Percentiles rank a stretch among this genome's conserved stretches.
phyloP scores from a whole-genome alignment of 1,140 invertebrate genomes.

The Dolichoris vasculosae region DNA sequence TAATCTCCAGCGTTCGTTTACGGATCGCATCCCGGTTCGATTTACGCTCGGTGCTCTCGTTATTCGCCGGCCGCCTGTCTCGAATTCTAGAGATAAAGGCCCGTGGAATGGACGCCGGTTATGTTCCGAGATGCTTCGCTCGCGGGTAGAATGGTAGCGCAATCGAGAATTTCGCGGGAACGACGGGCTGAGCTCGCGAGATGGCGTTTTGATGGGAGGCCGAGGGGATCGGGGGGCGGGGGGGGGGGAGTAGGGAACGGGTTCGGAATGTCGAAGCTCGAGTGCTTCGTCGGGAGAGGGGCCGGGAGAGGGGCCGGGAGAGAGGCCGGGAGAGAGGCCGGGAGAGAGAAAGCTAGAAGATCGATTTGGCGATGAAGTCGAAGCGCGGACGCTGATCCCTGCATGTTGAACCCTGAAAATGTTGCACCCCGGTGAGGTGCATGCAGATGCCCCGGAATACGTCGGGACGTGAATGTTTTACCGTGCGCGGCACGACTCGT shows the following conservation, averaged over 20 bases:
- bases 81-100: constrained; percentile 24
- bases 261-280: background rate
- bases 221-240: background rate
- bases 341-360: background rate
- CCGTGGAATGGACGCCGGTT: constrained; percentile 17
- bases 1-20: constrained; percentile 50
- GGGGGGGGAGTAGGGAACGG: background rate
- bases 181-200: background rate
- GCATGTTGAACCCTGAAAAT: too few relatives aligned
- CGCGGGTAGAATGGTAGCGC: too few relatives aligned
- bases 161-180: constrained; percentile 7
- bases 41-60: constrained; percentile 6
- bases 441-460: constrained; percentile 4
- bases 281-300: background rate
- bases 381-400: constrained; percentile 20
- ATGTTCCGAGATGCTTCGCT: too few relatives aligned
- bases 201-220: constrained; percentile 26
- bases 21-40: constrained; percentile 43
- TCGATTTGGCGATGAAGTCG: constrained; percentile 30
- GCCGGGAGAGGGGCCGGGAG: background rate
- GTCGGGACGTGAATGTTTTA: constrained; percentile 10
- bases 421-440: background rate
- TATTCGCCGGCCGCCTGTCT: background rate
- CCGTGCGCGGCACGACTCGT: background rate
- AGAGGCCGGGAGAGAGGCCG: background rate